A percentile compares a stretch with the other conserved stretches of the same genome.
Conservation (phyloP, 2,888 invertebrate species). For the Leptura quadrifasciata region DNA sequence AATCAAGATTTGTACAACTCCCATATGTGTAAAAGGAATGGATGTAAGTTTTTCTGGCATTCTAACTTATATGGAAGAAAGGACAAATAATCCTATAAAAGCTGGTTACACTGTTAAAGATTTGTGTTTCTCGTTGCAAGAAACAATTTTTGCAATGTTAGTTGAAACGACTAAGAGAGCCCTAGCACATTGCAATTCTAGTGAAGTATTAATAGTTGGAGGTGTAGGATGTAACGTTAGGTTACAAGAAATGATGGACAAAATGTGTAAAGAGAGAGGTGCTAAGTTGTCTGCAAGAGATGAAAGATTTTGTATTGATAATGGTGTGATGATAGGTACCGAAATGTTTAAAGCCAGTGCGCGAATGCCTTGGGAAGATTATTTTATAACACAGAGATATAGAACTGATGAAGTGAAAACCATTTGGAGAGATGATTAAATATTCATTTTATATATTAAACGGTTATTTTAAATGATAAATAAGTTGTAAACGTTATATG, state of each 20-base stretch:
- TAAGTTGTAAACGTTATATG: too few relatives aligned
- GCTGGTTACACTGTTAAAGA: slow-evolving; percentile 92
- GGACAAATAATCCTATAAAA: slow-evolving; percentile 75
- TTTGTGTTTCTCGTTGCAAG: slow-evolving; percentile 94
- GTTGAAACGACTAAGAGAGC: slow-evolving; percentile 99
- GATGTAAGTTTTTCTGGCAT: slow-evolving; percentile 99
- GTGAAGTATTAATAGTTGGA: slow-evolving; percentile 97
- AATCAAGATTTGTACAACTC: slow-evolving; percentile 86
- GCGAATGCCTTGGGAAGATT: slow-evolving; percentile 85
- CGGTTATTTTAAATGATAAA: too few relatives aligned
- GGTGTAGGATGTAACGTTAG: slow-evolving; percentile 97
- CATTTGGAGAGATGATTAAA: slow-evolving; percentile 81
- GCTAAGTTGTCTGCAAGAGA: slow-evolving; percentile 96
- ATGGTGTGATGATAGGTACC: slow-evolving; percentile 99
- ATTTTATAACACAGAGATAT: slow-evolving; percentile 93
- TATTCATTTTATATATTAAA: too few relatives aligned
- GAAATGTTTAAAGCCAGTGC: slow-evolving; percentile 87
- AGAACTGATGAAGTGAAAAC: slow-evolving; percentile 92
- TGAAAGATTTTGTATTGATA: slow-evolving; percentile 99
- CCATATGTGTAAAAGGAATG: slow-evolving; percentile 99
- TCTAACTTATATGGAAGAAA: slow-evolving; percentile 93
- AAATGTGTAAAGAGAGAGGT: slow-evolving; percentile 94
- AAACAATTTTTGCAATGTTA: slow-evolving; percentile 98
- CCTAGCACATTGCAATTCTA: slow-evolving; percentile 96
- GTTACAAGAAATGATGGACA: slow-evolving; percentile 96